Conservation (phyloP, 2,888 invertebrate species). For the Clepsis dumicolana region DNA sequence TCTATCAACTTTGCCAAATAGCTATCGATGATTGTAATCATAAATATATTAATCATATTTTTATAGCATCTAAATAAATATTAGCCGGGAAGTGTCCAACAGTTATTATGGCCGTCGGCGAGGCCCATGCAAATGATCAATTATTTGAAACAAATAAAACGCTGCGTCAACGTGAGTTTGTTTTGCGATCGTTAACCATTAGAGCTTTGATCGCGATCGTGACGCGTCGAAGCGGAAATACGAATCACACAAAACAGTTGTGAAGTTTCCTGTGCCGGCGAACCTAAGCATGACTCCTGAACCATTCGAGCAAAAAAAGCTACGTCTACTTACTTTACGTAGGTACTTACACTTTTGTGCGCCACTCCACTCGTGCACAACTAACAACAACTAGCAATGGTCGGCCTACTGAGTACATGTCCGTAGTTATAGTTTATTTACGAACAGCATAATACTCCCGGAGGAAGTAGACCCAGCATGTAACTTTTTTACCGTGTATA, state of each 20-base stretch:
- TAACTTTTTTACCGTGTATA: too few relatives aligned
- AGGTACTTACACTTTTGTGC: background rate
- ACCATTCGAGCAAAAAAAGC: background rate
- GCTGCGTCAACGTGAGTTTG: background rate
- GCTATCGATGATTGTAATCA: conserved; percentile 6
- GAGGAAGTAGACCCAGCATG: too few relatives aligned
- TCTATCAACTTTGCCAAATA: conserved; percentile 10
- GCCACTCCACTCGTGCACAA: background rate
- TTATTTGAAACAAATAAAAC: conserved; percentile 24
- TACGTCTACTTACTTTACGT: background rate
- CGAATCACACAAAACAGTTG: background rate
- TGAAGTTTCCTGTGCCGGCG: background rate
- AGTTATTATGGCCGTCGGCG: conserved; percentile 34
- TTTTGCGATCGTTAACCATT: conserved; percentile 23
- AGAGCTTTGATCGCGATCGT: conserved; percentile 11
- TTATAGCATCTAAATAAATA: conserved; percentile 33
- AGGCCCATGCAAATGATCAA: conserved; percentile 16
- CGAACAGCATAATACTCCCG: too few relatives aligned
- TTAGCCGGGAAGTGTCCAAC: conserved; percentile 32
- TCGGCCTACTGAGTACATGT: background rate
- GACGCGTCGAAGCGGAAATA: conserved; percentile 24
- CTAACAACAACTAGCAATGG: too few relatives aligned
- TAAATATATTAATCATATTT: conserved; percentile 8
- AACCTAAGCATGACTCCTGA: background rate
- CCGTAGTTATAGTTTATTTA: background rate